Evolutionary conservation across 2,888 invertebrate genomes (phyloP).

Genomic region (Yponomeuta cagnagella): DNA sequence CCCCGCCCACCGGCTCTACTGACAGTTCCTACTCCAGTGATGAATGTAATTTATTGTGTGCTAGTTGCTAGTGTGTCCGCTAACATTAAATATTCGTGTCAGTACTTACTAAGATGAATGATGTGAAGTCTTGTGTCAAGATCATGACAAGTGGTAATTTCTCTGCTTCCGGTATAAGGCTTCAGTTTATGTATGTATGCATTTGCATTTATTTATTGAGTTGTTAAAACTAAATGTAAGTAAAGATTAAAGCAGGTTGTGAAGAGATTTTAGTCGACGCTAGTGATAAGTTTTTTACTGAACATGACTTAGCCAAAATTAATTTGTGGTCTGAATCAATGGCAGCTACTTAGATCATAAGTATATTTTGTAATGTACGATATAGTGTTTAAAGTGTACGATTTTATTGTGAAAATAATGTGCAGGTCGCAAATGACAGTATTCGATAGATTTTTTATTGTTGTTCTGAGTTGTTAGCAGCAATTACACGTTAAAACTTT

Average conservation of each 20-base stretch:
- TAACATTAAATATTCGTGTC: not conserved
- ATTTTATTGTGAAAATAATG: not conserved
- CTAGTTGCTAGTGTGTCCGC: not conserved
- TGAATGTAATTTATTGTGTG: slow-evolving; percentile 19
- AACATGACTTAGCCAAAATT: not conserved
- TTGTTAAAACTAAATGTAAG: no score
- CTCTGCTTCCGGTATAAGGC: no score
- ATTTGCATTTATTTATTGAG: no score
- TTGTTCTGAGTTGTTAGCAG: not conserved
- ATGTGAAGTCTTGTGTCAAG: not conserved
- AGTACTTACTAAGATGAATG: not conserved
- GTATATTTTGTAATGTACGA: not conserved
- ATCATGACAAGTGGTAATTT: not conserved
- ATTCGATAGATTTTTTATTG: not conserved
- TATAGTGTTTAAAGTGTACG: not conserved
- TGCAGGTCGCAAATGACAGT: not conserved
- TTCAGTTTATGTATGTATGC: no score
- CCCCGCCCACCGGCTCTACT: not conserved
- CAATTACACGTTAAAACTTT: not conserved
- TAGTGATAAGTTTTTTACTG: not conserved
- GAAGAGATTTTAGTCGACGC: not conserved
- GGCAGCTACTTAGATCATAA: not conserved
- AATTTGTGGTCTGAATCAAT: not conserved
- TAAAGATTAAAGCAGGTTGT: not conserved
- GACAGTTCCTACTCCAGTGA: slow-evolving; percentile 19